Conservation (phyloP, 1,140 invertebrate genomes). For the Penaeus indicus region DNA sequence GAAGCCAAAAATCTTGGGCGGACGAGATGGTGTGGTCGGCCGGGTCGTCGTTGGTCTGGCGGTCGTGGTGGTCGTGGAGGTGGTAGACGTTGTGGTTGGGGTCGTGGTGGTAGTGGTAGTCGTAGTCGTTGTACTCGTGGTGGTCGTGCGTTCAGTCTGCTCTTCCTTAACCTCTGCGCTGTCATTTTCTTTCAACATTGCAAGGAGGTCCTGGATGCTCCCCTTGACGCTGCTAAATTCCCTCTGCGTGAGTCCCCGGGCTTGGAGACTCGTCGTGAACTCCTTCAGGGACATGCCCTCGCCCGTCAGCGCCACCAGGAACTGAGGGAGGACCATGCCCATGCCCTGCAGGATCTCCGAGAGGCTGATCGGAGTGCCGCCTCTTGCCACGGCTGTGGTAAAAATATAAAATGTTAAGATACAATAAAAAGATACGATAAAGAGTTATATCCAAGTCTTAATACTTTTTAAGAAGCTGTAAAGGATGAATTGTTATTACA, state of each 20-base stretch:
- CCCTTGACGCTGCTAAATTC: slow-evolving; percentile 53
- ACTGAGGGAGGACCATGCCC: slow-evolving; percentile 58
- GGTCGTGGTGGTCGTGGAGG: slow-evolving; percentile 15
- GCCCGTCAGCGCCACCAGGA: slow-evolving; percentile 58
- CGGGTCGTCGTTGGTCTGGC: slow-evolving; percentile 32
- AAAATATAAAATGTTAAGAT: not conserved
- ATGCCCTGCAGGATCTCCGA: slow-evolving; percentile 63
- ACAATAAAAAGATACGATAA: not conserved
- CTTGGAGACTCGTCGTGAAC: slow-evolving; percentile 53
- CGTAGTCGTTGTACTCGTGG: slow-evolving; percentile 22
- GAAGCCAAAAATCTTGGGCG: slow-evolving; percentile 56
- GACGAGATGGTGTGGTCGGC: slow-evolving; percentile 12
- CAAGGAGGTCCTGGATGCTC: slow-evolving; percentile 38
- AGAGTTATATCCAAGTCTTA: not conserved
- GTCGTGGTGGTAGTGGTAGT: slow-evolving; percentile 29
- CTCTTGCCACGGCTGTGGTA: not conserved
- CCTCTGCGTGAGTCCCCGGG: slow-evolving; percentile 45
- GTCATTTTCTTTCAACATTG: slow-evolving; percentile 25
- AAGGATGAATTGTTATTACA: no score
- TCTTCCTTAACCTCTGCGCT: not conserved
- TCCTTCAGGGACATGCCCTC: slow-evolving; percentile 58
- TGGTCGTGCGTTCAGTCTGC: not conserved
- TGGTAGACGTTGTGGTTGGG: slow-evolving; percentile 23
- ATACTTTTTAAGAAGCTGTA: no score
- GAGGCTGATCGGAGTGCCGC: slow-evolving; percentile 46